Percentiles rank a stretch among this genome's conserved stretches.
These are phyloP conservation scores for Ornithoptera priamus DNA, from an alignment of 2,888 invertebrate species.

Conservation along the genomic window DNA sequence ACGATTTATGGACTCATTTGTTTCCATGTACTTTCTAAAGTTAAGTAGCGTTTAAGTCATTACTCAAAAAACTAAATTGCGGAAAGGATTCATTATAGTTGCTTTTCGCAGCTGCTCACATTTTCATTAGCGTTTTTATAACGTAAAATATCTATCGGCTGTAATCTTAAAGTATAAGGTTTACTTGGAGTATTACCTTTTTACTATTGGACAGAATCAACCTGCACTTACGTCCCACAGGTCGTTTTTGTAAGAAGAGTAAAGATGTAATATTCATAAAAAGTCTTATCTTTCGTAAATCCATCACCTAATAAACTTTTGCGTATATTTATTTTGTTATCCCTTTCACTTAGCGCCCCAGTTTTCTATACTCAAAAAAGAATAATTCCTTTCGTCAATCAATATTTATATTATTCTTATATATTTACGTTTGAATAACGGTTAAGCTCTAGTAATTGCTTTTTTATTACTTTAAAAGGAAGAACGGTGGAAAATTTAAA, in stretches of 20 bases:
- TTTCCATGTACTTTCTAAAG: slow-evolving; percentile 24
- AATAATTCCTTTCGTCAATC: no score
- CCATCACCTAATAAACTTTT: no score
- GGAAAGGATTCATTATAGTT: slow-evolving; percentile 13
- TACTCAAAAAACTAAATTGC: slow-evolving; percentile 21
- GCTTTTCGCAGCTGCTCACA: slow-evolving; percentile 2
- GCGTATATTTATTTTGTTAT: no score
- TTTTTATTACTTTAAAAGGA: background rate
- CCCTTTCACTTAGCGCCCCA: no score
- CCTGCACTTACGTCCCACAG: no score
- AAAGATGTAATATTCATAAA: no score
- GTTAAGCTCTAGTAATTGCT: no score
- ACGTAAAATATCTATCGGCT: background rate
- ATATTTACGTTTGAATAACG: no score
- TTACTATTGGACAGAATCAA: no score
- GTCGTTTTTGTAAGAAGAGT: no score
- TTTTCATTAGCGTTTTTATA: background rate
- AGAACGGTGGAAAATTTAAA: background rate
- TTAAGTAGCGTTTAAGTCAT: slow-evolving; percentile 17
- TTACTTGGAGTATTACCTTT: background rate
- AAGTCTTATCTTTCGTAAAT: no score
- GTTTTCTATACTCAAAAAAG: no score
- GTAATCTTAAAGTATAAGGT: background rate
- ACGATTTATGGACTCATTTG: slow-evolving; percentile 23
- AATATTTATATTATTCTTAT: background rate